Conservation (phyloP, 2,113 vertebrate species). For the Oenanthe oenanthe region DNA sequence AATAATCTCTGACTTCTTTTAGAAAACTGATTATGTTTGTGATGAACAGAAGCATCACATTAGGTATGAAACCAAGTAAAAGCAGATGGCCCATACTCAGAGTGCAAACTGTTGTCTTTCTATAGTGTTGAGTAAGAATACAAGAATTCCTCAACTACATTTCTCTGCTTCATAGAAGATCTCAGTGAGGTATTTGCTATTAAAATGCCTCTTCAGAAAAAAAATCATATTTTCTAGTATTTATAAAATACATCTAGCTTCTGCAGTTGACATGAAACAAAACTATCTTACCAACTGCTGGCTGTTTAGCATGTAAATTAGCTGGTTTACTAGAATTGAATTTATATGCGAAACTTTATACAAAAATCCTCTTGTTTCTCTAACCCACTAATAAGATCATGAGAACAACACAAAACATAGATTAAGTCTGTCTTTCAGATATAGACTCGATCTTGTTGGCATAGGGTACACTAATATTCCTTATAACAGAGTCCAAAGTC, state of each 20-base stretch:
- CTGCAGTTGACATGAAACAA: not conserved
- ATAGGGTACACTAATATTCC: not conserved
- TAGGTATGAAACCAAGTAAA: constrained; percentile 37
- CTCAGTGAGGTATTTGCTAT: not conserved
- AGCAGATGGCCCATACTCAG: not conserved
- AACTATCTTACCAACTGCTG: not conserved
- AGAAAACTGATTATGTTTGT: constrained; percentile 53
- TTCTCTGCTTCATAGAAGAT: not conserved
- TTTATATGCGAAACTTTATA: constrained; percentile 45
- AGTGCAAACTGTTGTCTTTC: not conserved
- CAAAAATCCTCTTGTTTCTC: constrained; percentile 63
- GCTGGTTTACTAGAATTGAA: constrained; percentile 47
- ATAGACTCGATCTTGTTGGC: not conserved
- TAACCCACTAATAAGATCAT: constrained; percentile 62
- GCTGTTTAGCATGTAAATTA: constrained; percentile 30
- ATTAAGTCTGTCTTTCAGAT: constrained; percentile 47
- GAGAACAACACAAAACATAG: constrained; percentile 55
- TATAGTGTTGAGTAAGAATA: not conserved
- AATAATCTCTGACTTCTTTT: not conserved
- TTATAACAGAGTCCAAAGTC: not conserved
- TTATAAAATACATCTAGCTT: constrained; percentile 40
- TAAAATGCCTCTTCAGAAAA: not conserved
- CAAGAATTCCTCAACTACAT: not conserved
- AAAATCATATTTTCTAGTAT: not conserved
- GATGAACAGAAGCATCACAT: constrained; percentile 9